A percentile compares a stretch with the other conserved stretches of the same genome.
phyloP scores from a whole-genome alignment of 2,113 vertebrate genomes.

The Oreochromis aureus region DNA sequence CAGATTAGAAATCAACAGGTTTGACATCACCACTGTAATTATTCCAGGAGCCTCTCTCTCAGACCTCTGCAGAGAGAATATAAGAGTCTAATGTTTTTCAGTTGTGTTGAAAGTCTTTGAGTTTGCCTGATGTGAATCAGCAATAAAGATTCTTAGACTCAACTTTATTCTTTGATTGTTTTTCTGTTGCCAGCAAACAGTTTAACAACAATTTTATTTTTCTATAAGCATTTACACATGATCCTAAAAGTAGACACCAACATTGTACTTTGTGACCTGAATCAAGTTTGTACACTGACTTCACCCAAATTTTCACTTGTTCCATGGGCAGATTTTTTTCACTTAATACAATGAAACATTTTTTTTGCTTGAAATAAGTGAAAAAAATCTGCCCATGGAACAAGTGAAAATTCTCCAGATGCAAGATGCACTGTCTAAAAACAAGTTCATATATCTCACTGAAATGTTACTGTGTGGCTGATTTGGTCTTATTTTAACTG shows the following conservation, averaged over 20 bases:
- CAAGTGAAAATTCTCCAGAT: neutral
- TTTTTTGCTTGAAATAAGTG: neutral
- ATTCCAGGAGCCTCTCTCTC: neutral
- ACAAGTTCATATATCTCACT: neutral
- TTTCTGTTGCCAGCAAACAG: neutral
- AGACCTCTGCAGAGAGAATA: neutral
- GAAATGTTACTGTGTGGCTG: neutral
- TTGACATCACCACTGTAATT: neutral
- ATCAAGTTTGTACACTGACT: neutral
- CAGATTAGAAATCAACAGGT: neutral
- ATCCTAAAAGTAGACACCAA: neutral
- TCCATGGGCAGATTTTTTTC: neutral
- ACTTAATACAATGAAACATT: neutral
- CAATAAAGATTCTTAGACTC: neutral
- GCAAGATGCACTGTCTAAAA: neutral
- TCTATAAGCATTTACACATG: neutral
- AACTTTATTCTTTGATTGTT: accelerated
- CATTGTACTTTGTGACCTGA: neutral
- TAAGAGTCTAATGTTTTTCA: neutral
- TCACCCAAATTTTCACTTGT: accelerated
- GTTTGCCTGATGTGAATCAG: neutral
- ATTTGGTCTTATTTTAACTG: neutral
- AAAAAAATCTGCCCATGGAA: accelerated
- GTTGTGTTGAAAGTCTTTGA: neutral
- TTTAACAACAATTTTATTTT: neutral